Evolutionary conservation across 2,888 invertebrate species (phyloP).

Genomic region (Dolichomitus sp.): DNA sequence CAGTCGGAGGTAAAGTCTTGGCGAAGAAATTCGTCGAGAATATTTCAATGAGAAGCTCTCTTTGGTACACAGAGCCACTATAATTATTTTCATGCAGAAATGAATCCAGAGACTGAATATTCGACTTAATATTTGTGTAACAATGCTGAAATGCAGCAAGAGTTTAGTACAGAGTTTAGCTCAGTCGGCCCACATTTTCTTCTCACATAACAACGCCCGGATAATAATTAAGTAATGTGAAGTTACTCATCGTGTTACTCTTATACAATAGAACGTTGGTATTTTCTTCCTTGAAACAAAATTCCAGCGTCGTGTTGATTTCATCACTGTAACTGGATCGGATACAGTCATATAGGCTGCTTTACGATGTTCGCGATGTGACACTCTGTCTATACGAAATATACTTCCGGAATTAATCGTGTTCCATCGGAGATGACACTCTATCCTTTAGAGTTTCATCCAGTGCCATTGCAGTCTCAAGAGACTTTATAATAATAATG

Average conservation of each 20-base stretch:
- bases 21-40: slow-evolving; percentile 21
- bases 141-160: neutral
- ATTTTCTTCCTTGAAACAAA: slow-evolving; percentile 12
- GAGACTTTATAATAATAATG: neutral
- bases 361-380: neutral
- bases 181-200: neutral
- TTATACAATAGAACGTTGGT: neutral
- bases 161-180: neutral
- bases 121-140: slow-evolving; percentile 4
- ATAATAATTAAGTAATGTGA: slow-evolving; percentile 5
- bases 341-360: neutral
- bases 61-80: neutral
- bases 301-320: slow-evolving; percentile 13
- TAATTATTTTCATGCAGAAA: slow-evolving; percentile 22
- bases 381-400: slow-evolving; percentile 3
- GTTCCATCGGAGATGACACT: slow-evolving; percentile 34
- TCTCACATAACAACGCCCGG: neutral
- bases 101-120: slow-evolving; percentile 3
- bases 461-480: slow-evolving; percentile 19
- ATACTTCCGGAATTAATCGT: slow-evolving; percentile 18
- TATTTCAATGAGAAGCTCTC: slow-evolving; percentile 21
- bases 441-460: neutral
- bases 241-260: neutral
- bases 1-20: slow-evolving; percentile 4
- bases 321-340: slow-evolving; percentile 32